These are phyloP conservation scores for Drosophila suzukii DNA, from an alignment of 1,140 invertebrate species.

Conservation along the genomic window DNA sequence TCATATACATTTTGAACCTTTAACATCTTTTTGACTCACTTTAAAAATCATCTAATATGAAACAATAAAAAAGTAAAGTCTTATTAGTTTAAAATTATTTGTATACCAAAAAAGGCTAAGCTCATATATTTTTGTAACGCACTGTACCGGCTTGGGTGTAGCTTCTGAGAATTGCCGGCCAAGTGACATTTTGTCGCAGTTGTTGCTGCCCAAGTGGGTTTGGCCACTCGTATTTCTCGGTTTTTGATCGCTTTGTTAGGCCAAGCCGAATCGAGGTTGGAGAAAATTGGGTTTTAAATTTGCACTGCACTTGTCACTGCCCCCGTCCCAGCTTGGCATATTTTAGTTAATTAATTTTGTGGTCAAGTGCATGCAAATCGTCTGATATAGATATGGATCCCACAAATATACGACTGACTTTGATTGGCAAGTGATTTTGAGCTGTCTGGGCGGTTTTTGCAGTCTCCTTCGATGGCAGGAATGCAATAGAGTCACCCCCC, in stretches of 20 bases:
- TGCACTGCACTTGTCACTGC: constrained; percentile 34
- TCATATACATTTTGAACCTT: too few relatives aligned
- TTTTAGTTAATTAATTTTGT: constrained; percentile 81
- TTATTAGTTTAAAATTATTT: too few relatives aligned
- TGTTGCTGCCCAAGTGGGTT: constrained; percentile 34
- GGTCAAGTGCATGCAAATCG: constrained; percentile 66
- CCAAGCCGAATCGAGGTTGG: constrained; percentile 10
- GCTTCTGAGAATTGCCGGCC: constrained; percentile 37
- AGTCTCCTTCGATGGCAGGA: background rate
- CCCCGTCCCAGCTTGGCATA: constrained; percentile 32
- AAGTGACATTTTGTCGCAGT: constrained; percentile 75
- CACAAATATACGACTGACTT: constrained; percentile 20
- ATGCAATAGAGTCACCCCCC: constrained; percentile 4
- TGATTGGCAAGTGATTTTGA: constrained; percentile 64
- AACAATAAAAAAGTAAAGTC: too few relatives aligned
- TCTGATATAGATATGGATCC: constrained; percentile 21
- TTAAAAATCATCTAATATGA: too few relatives aligned
- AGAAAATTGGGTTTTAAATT: constrained; percentile 36
- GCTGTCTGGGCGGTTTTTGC: constrained; percentile 26
- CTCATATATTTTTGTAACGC: background rate
- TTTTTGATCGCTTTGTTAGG: constrained; percentile 63
- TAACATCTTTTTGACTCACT: too few relatives aligned
- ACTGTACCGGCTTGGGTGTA: background rate
- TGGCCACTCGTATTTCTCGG: constrained; percentile 64
- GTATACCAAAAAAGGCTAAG: too few relatives aligned